These are phyloP conservation scores for Meteorus colon DNA, from an alignment of 2,888 invertebrate genomes.

Conservation along the genomic window DNA sequence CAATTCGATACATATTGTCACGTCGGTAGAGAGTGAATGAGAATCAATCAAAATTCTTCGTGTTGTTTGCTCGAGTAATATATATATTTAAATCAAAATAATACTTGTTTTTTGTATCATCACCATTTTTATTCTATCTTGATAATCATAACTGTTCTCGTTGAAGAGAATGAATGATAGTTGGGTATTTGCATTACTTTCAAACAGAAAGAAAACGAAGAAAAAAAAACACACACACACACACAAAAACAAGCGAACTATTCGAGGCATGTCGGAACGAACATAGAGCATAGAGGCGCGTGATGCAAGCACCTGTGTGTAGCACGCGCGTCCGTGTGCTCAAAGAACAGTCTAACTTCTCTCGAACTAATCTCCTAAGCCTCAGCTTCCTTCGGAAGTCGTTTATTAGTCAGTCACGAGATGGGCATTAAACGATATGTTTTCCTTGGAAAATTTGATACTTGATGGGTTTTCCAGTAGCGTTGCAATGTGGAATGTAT, in stretches of 20 bases:
- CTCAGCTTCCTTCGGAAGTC: slow-evolving; percentile 73
- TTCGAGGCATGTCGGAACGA: slow-evolving; percentile 47
- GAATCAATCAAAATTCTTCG: too few species aligned
- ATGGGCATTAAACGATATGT: slow-evolving; percentile 54
- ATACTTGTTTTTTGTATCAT: too few species aligned
- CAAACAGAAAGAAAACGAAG: background rate
- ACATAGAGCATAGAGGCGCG: slow-evolving; percentile 57
- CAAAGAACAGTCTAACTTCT: slow-evolving; percentile 45
- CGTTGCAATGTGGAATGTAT: slow-evolving; percentile 16
- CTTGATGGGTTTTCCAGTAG: slow-evolving; percentile 33
- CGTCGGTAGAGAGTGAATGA: too few species aligned
- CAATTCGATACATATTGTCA: too few species aligned
- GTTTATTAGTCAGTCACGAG: slow-evolving; percentile 70
- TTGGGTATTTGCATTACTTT: background rate
- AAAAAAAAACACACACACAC: background rate
- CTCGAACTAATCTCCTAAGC: slow-evolving; percentile 71
- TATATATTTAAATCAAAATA: too few species aligned
- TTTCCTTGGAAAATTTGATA: slow-evolving; percentile 53
- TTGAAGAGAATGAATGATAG: background rate
- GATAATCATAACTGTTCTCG: background rate
- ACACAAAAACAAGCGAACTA: background rate
- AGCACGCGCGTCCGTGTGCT: slow-evolving; percentile 44
- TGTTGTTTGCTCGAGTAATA: too few species aligned
- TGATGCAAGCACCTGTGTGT: slow-evolving; percentile 65
- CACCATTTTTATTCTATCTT: too few species aligned